A percentile compares a stretch with the other conserved stretches of the same genome.
These are phyloP conservation scores for Drosophila nannoptera DNA, from an alignment of 1,140 invertebrate genomes.

Conservation along the genomic window DNA sequence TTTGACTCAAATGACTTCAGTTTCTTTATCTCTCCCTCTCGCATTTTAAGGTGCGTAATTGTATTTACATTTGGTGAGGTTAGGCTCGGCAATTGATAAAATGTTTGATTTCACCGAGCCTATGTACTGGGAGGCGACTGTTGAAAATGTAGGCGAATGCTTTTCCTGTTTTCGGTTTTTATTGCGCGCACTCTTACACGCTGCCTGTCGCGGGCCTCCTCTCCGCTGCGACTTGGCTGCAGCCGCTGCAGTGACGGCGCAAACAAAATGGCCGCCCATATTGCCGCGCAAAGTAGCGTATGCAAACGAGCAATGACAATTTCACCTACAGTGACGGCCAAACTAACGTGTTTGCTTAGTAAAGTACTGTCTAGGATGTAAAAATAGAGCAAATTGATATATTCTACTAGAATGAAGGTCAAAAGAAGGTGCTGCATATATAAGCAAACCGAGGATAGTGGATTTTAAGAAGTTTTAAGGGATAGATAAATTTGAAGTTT, in stretches of 20 bases:
- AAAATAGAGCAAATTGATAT: constrained; percentile 5
- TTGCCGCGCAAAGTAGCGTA: constrained; percentile 39
- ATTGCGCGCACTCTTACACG: constrained; percentile 39
- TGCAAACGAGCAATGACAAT: constrained; percentile 60
- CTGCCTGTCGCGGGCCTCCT: constrained; percentile 10
- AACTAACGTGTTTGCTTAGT: neutral
- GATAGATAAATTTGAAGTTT: too few relatives aligned
- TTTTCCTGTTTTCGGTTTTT: constrained; percentile 71
- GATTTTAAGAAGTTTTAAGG: too few relatives aligned
- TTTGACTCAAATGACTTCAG: neutral
- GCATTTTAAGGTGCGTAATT: constrained; percentile 51
- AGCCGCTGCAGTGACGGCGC: too few relatives aligned
- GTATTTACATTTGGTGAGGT: constrained; percentile 10
- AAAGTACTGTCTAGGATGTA: too few relatives aligned
- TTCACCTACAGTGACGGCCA: constrained; percentile 32
- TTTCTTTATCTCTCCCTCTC: constrained; percentile 5
- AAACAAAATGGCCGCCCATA: constrained; percentile 52
- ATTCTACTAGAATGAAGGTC: too few relatives aligned
- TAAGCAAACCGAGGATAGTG: too few relatives aligned
- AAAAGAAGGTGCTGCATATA: too few relatives aligned
- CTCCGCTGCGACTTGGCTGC: neutral
- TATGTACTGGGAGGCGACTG: neutral
- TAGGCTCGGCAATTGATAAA: constrained; percentile 56
- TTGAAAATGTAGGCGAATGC: constrained; percentile 48
- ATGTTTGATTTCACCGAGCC: constrained; percentile 62